phyloP scores from a whole-genome alignment of 2,888 invertebrate genomes.

The Nezara viridula region DNA sequence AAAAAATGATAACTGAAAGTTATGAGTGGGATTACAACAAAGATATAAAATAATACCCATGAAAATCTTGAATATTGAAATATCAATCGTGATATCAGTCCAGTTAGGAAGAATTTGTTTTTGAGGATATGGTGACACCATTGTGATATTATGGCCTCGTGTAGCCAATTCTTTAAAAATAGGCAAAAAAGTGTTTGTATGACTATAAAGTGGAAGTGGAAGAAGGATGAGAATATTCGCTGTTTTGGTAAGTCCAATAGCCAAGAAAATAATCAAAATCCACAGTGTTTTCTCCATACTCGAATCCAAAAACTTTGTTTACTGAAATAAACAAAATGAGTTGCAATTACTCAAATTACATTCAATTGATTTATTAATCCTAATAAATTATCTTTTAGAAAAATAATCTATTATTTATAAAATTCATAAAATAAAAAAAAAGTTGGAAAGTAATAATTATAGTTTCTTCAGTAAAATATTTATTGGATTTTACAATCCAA shows the following conservation, averaged over 20 bases:
- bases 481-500: too few relatives aligned
- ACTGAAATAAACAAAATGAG: not conserved
- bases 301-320: not conserved
- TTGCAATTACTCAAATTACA: not conserved
- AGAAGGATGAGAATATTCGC: conserved; percentile 60
- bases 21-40: not conserved
- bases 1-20: not conserved
- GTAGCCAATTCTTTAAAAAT: conserved; percentile 63
- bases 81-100: conserved; percentile 60
- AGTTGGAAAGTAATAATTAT: too few relatives aligned
- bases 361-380: too few relatives aligned
- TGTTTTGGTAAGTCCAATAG: not conserved
- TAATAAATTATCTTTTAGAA: too few relatives aligned
- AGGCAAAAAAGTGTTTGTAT: conserved; percentile 62
- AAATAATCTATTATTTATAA: too few relatives aligned
- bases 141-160: conserved; percentile 63
- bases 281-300: not conserved
- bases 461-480: too few relatives aligned
- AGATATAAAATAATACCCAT: conserved; percentile 49
- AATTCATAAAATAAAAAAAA: too few relatives aligned
- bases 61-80: not conserved
- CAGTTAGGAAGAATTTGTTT: conserved; percentile 59
- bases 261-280: not conserved
- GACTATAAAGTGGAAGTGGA: conserved; percentile 63
- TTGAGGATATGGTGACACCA: conserved; percentile 62